Base-by-base conservation (phyloP, 1,140 invertebrate species). In the Mactra quadrangularis region DNA sequence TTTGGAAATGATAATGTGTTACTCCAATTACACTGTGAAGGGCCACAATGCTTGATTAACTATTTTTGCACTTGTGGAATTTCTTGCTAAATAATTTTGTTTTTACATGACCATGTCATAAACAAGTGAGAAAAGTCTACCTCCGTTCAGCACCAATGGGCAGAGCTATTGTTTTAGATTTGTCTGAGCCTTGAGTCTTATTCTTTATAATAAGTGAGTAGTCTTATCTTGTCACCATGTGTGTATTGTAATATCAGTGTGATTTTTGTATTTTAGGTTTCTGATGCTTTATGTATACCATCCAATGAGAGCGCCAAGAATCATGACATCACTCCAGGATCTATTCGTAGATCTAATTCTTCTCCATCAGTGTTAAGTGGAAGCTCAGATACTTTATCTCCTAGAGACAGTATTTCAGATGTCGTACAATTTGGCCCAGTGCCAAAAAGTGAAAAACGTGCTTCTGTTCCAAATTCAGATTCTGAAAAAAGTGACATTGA, bases 321-420 rank as follows among this genome's bases (percentile, higher is more conserved):
- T 31, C 50, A 79, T 41, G 45, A 84, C 45, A 66, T 66, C 3
- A 81, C 78, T 19, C 82, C 82, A 35, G 62, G 59, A 15, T 68
- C 78, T 13, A 38, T 87, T 29, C 66, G 83, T 0, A 86, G 85
- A 52, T 88, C 76, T 35, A 89, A 78, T 33, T 90, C 89, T 31
- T 89, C 88, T 4, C 89, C 89, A 0, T 89, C 89, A 25, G 22
- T 87, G 9, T 33, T 72, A n/a, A 87, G 86, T 82, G 68, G 83
- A 52, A 84, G 85, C 53, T 66, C 59, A 15, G 85, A 86, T 31
- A 84, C 71, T 38, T 52, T 86, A 1, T 82, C 82, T 53, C 75
- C 76, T 13, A 60, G 81, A 17, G 84, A 86, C 41, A 86, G 84
- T 64, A 60, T 83, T 3, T 83, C 79, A 57, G 84, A 86, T 41